Evolutionary conservation across 2,797 vertebrate genomes (phyloP).

Genomic region (Silurus lanzhouensis): DNA sequence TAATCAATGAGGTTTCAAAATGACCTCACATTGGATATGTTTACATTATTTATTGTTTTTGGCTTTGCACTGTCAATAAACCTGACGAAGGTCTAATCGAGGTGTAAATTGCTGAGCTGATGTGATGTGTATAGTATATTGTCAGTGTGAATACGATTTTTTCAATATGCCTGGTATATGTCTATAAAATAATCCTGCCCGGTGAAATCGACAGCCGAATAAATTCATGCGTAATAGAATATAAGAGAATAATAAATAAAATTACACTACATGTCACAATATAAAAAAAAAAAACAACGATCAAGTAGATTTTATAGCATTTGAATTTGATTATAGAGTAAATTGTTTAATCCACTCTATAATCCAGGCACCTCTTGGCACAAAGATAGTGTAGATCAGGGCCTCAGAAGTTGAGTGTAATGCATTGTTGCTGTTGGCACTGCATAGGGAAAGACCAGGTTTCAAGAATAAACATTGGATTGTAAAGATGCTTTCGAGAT

Average conservation of each 20-base stretch:
- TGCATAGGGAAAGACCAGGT: slow-evolving; percentile 47
- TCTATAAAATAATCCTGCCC: too few relatives aligned
- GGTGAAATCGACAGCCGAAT: background rate
- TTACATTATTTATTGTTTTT: background rate
- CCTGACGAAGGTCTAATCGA: background rate
- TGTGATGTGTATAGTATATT: background rate
- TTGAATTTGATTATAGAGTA: background rate
- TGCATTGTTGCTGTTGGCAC: slow-evolving; percentile 53
- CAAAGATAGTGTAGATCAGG: slow-evolving; percentile 14
- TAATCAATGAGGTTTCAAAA: background rate
- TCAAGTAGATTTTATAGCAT: background rate
- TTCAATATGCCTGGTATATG: too few relatives aligned
- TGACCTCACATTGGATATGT: background rate
- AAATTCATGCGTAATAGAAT: background rate
- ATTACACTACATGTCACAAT: background rate
- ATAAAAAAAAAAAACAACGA: background rate
- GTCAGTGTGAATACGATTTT: background rate
- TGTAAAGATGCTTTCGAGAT: slow-evolving; percentile 22
- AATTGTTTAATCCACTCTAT: slow-evolving; percentile 10
- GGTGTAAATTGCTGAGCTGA: background rate
- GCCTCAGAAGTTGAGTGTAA: slow-evolving; percentile 36
- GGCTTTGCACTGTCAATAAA: too few relatives aligned
- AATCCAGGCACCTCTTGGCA: slow-evolving; percentile 7
- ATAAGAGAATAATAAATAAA: too few relatives aligned
- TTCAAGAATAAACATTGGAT: slow-evolving; percentile 41